Evolutionary conservation across 1,140 invertebrate species (phyloP).

Genomic region (Papilio xuthus): DNA sequence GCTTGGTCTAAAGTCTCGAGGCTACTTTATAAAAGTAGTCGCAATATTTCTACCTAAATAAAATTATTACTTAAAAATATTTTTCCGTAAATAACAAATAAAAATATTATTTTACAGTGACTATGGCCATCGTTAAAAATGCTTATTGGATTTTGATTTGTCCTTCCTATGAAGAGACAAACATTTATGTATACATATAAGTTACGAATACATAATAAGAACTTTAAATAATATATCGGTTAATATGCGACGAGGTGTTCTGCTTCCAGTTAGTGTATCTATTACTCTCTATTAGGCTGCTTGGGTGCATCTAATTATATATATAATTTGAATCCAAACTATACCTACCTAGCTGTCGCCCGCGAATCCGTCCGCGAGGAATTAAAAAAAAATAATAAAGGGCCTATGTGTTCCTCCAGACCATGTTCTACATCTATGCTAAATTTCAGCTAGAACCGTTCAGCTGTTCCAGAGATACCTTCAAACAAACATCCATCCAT

Average conservation of each 20-base stretch:
- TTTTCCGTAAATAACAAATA: not conserved
- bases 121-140: not conserved
- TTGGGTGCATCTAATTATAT: constrained; percentile 16
- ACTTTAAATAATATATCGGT: constrained; percentile 26
- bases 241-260: constrained; percentile 25
- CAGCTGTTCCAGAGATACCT: too few relatives aligned
- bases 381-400: too few relatives aligned
- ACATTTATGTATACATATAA: constrained; percentile 1
- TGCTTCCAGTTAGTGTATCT: constrained; percentile 22
- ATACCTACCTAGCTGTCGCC: too few relatives aligned
- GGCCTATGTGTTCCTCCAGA: too few relatives aligned
- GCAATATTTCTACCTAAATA: not conserved
- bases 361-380: too few relatives aligned
- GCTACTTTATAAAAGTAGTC: constrained; percentile 10
- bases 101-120: not conserved
- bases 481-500: too few relatives aligned
- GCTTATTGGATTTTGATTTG: not conserved
- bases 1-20: constrained; percentile 8
- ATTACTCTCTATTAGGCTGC: constrained; percentile 33
- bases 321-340: constrained; percentile 25
- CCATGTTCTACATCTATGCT: too few relatives aligned
- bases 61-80: not conserved
- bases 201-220: constrained; percentile 21
- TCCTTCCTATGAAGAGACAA: constrained; percentile 5
- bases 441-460: too few relatives aligned